Base-by-base conservation (phyloP, 2,797 vertebrate genomes). In the Heliangelus exortis region DNA sequence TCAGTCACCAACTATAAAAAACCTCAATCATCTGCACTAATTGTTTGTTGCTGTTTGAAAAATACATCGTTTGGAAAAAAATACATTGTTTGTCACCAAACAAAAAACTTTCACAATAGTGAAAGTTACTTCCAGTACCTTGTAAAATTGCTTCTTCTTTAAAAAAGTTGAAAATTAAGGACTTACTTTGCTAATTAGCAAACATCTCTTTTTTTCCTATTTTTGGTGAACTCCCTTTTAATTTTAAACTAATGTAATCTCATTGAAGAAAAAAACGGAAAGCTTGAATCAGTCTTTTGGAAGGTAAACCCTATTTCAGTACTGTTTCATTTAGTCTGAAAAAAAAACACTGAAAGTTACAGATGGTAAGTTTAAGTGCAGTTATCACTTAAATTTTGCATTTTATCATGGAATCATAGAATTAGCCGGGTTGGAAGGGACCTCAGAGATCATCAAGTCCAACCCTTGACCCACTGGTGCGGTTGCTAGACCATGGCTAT, bases 21-120 rank as follows among this genome's bases (percentile, higher is more conserved):
- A 84, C 82, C 84, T 17, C 34, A 66, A 28, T 88, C 71, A 55
- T 25, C 36, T 77, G 19, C 21, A 61, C 57, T 85, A 82, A 80
- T 87, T 90, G 69, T 76, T 90, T 95, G 63, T 17, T 19, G 62
- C 13, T 77, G 19, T 33, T 65, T 77, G 65, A 89, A 72, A 91
- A 89, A 76, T 21, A 25, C 3, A 2, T 66, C 82, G 36, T 39
- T 76, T 59, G 18, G 34, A 28, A 68, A 77, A 77, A 65, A 41
- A 14, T 13, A 41, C 39, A 14, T 41, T 14, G 13, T 15, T 41
- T 41, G 39, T 13, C 39, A 41, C 39, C 39, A 41, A 41, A 41
- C 2, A 20, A 10, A 47, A 63, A 71, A 63, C 39, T 39, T 39
- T 68, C 1, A 0, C 13, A 34, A 8, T 28, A 74, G 8, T 33